Evolutionary conservation across 2,888 invertebrate genomes (phyloP), one percentile per base, ranked within the genome.

Genomic region (Dryococelus australis): DNA sequence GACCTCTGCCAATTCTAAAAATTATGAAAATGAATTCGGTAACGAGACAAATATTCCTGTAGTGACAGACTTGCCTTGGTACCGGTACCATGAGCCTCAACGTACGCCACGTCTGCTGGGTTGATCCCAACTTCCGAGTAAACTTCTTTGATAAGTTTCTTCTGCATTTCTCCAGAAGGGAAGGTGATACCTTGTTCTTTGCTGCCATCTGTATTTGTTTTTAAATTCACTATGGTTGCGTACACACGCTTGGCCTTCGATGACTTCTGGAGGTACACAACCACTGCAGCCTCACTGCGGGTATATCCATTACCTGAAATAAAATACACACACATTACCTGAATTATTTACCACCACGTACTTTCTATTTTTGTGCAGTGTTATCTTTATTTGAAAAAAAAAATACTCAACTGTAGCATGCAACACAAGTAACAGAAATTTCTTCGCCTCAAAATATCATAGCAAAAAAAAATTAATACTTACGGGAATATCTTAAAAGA

Each of bases 31-130:
- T 35, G 35, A 35, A 35, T 35, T 35, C 35, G 4, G 35, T 3
- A 35, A 35, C 35, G 4, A 35, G 35, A 35, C 2, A 35, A 35
- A 4, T 35, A 4, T 3, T 35, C 35, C 2, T 35, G 35, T 4
- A 35, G 4, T 35, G 4, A 35, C 12, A 47, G 16, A 47, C 47
- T 88, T 89, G 95, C 96, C 94, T 99, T 99, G 16, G 99, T 99
- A 88, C 99, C 99, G 28, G 99, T 99, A 87, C 99, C 99, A 93
- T 99, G 99, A 86, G 99, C 98, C 93, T 99, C 99, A 2, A 99
- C 96, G 92, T 99, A 99, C 5, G 93, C 94, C 0, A 99, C 97
- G 87, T 97, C 96, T 86, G 93, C 92, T 8, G 99, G 99, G 90
- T 96, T 95, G 86, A 99, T 92, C 0, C 96, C 95, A 79, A 95